Conservation (phyloP, 2,797 vertebrate species). For the Garrulus glandarius region DNA sequence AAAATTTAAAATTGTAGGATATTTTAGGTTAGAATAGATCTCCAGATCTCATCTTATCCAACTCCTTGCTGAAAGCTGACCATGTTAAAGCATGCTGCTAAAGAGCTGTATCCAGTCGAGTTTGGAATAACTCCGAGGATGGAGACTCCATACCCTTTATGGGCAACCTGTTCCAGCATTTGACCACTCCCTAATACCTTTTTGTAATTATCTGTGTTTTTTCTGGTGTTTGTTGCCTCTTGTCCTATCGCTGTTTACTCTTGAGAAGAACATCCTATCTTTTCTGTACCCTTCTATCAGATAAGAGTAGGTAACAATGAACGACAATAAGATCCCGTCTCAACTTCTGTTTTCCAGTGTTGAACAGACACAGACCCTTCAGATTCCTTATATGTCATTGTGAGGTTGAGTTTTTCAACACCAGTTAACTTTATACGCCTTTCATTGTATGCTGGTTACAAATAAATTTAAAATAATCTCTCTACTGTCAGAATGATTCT, state of each 20-base stretch:
- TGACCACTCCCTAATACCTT: not conserved
- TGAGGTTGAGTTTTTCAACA: not conserved
- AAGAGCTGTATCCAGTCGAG: not conserved
- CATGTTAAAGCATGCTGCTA: not conserved
- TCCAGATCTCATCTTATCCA: not conserved
- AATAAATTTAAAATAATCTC: conserved; percentile 18
- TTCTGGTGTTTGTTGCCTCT: not conserved
- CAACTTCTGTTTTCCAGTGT: not conserved
- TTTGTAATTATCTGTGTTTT: not conserved
- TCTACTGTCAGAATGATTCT: conserved; percentile 8
- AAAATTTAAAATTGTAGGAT: not conserved
- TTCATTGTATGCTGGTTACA: not conserved
- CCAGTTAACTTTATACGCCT: not conserved
- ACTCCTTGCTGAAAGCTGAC: not conserved
- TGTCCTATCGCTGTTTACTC: not conserved
- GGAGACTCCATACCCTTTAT: not conserved
- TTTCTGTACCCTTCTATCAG: not conserved
- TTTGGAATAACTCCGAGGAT: not conserved
- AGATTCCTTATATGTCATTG: not conserved
- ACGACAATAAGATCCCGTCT: not conserved
- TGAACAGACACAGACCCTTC: not conserved
- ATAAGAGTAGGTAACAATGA: not conserved
- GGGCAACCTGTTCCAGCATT: not conserved
- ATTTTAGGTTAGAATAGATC: not conserved
- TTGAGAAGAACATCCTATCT: not conserved